Base-by-base conservation (phyloP, 2,113 vertebrate species). In the Charadrius vociferus region DNA sequence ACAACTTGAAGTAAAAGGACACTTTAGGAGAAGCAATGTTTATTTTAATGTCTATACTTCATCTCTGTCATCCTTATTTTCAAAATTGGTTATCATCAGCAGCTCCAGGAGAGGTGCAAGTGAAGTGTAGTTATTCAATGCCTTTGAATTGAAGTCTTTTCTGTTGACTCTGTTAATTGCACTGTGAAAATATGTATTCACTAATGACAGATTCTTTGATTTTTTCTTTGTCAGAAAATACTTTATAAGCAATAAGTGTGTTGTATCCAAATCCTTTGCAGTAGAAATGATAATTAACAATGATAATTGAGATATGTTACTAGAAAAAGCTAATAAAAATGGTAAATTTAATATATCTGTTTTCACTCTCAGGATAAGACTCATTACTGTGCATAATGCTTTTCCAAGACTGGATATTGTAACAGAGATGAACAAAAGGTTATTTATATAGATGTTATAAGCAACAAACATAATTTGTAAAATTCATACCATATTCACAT, bases 371-470 rank as follows among this genome's bases (percentile, higher is more conserved):
- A 72, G 12, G 13, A 29, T 75, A 62, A 78, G 21, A 62, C 11
- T 58, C 41, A 49, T 78, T 90, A 59, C 14, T 4, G 2, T 68
- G 7, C 7, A 90, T 52, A 94, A 80, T 88, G 13, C 6, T 68
- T 61, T 77, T 81, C 12, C 62, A n/a, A 63, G 50, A 93, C 32
- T 8, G 5, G 30, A 79, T 92, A 49, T 39, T 20, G 10, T 66
- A 34, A 78, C 4, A 89, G 21, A 43, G 12, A 91, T 59, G 14
- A 77, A 86, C 27, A 92, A 86, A 96, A 55, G 9, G 21, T 71
- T 95, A n/a, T 92, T 75, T 90, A 49, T 27, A 68, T 83, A 92
- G 30, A 50, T 88, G 19, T 75, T 83, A n/a, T 93, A 77, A 92
- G 13, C 62, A 67, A 66, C 18, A 94, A 94, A 92, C 0, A 43